Conservation (phyloP, 2,888 invertebrate genomes). For the Drosophila barbarae region DNA sequence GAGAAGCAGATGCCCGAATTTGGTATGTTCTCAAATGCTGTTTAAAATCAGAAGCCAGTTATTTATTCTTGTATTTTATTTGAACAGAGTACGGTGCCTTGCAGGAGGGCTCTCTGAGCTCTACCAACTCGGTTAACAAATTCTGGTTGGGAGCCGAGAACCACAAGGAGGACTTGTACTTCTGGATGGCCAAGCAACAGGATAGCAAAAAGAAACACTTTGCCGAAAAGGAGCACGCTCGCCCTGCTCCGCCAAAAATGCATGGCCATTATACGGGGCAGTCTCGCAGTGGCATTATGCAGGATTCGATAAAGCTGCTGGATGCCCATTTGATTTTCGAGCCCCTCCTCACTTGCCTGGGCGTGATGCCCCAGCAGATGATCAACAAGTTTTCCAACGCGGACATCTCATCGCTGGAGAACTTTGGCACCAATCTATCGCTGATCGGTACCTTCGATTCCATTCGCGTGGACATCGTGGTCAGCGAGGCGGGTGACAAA, state of each 20-base stretch:
- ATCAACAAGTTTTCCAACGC: constrained; percentile 79
- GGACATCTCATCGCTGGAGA: constrained; percentile 88
- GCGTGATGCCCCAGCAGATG: constrained; percentile 94
- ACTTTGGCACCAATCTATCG: constrained; percentile 92
- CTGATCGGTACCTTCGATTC: constrained; percentile 91
- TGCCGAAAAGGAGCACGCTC: constrained; percentile 81
- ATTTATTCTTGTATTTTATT: not conserved
- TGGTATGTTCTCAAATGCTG: constrained; percentile 56
- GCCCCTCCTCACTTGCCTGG: constrained; percentile 92
- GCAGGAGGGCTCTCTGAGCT: constrained; percentile 87
- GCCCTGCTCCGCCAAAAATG: constrained; percentile 81
- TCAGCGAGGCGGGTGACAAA: constrained; percentile 89
- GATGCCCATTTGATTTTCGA: constrained; percentile 97
- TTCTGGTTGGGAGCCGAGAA: constrained; percentile 80
- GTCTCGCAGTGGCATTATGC: constrained; percentile 85
- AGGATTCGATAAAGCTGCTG: constrained; percentile 90
- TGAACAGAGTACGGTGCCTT: constrained; percentile 86
- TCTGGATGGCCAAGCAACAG: constrained; percentile 98
- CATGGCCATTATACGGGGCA: constrained; percentile 77
- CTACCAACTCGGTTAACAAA: constrained; percentile 79
- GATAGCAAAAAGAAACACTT: constrained; percentile 75
- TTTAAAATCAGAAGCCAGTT: not conserved
- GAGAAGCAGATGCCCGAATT: constrained; percentile 79
- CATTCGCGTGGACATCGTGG: constrained; percentile 95
- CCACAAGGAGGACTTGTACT: constrained; percentile 92